These are phyloP conservation scores for Bicyclus anynana DNA, from an alignment of 1,140 invertebrate species.

Conservation along the genomic window DNA sequence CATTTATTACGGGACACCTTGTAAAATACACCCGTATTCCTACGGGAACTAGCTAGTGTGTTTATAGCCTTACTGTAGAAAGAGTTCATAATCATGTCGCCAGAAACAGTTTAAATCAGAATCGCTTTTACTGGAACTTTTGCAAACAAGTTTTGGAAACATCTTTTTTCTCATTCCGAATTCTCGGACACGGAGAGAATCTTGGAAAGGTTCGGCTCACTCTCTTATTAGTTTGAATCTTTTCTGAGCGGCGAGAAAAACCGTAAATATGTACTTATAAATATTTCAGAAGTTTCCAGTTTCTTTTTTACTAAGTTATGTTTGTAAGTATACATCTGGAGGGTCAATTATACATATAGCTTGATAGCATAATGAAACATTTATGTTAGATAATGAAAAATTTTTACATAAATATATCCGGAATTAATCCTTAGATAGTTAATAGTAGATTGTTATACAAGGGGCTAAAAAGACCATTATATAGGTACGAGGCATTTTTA, in stretches of 20 bases:
- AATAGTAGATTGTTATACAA: no score
- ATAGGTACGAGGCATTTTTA: no score
- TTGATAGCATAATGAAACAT: no score
- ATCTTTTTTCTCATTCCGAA: constrained; percentile 17
- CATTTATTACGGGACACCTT: no score
- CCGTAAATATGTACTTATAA: not conserved
- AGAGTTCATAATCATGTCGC: not conserved
- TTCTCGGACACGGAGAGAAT: constrained; percentile 12
- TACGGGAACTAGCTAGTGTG: no score
- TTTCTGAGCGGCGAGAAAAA: not conserved
- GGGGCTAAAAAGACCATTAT: no score
- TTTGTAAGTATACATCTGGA: not conserved
- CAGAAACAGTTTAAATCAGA: constrained; percentile 21
- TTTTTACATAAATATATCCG: no score
- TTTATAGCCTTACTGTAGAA: not conserved
- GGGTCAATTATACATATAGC: no score
- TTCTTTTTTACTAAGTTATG: not conserved
- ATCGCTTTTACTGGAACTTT: constrained; percentile 17
- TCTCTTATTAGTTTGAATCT: constrained; percentile 11
- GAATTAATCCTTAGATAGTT: no score
- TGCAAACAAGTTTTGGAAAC: constrained; percentile 14
- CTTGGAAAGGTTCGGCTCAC: constrained; percentile 5
- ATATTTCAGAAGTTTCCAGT: not conserved
- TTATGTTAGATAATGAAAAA: no score
- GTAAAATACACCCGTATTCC: no score